These are phyloP conservation scores for Eulimnadia texana DNA, from an alignment of 1,140 invertebrate genomes.

Conservation along the genomic window DNA sequence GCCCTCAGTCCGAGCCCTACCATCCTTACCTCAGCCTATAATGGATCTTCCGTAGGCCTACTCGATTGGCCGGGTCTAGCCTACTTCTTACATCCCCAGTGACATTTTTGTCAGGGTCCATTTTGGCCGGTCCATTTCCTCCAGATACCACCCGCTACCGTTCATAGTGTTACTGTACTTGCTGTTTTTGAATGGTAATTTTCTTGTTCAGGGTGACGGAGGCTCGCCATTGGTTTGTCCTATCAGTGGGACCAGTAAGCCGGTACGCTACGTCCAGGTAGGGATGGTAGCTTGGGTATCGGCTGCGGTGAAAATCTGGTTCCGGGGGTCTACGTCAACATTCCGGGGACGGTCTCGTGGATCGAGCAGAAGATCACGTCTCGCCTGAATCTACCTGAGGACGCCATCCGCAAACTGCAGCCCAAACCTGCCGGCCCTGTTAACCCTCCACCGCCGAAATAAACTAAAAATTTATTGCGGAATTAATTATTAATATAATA, in stretches of 20 bases:
- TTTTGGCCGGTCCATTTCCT: background rate
- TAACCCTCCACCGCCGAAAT: background rate
- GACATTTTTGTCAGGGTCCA: background rate
- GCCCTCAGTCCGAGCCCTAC: too few species aligned
- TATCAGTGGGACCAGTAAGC: constrained; percentile 31
- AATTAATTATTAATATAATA: background rate
- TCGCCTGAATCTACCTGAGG: constrained; percentile 6
- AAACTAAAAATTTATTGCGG: background rate
- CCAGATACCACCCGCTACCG: background rate
- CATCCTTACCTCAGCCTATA: too few species aligned
- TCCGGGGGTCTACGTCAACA: constrained; percentile 63
- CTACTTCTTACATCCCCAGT: too few species aligned
- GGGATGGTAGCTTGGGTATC: constrained; percentile 55
- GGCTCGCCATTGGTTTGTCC: constrained; percentile 27
- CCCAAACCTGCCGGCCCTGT: too few species aligned
- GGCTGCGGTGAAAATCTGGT: constrained; percentile 46
- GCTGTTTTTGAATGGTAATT: too few species aligned
- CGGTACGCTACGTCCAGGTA: constrained; percentile 39
- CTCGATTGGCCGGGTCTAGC: too few species aligned
- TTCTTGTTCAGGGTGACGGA: constrained; percentile 18
- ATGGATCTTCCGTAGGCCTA: too few species aligned
- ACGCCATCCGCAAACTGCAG: constrained; percentile 13
- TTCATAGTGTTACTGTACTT: background rate
- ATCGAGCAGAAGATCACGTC: constrained; percentile 43
- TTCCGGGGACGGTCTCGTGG: constrained; percentile 50